A percentile compares a stretch with the other conserved stretches of the same genome.
These are phyloP conservation scores for Donacobius atricapilla DNA, from an alignment of 2,113 vertebrate genomes.

Conservation along the genomic window DNA sequence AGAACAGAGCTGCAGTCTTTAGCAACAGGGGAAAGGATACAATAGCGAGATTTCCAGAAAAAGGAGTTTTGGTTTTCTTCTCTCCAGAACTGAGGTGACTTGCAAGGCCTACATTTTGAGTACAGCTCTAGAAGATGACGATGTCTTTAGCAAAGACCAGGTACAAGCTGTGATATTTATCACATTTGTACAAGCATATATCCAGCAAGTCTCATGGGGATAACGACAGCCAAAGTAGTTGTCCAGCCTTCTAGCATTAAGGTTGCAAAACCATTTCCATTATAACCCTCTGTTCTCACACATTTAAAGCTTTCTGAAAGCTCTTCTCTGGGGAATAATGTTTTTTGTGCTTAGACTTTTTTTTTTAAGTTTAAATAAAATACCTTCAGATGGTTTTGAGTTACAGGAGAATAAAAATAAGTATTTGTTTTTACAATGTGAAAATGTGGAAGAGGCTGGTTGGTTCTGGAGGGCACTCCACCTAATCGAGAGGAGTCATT, in stretches of 20 bases:
- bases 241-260: slow-evolving; percentile 7
- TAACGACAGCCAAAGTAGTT: slow-evolving; percentile 20
- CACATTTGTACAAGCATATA: not conserved
- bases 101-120: not conserved
- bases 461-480: not conserved
- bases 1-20: not conserved
- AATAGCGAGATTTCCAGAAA: not conserved
- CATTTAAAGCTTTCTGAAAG: slow-evolving; percentile 38
- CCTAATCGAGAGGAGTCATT: not conserved
- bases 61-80: not conserved
- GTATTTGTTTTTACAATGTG: slow-evolving; percentile 44
- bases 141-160: not conserved
- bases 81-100: not conserved
- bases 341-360: not conserved
- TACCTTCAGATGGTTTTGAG: slow-evolving; percentile 20
- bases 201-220: not conserved
- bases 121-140: not conserved
- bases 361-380: slow-evolving; percentile 32
- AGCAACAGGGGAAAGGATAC: not conserved
- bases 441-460: not conserved
- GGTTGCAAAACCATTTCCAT: not conserved
- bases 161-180: slow-evolving; percentile 9
- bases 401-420: slow-evolving; percentile 23
- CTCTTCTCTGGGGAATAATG: not conserved
- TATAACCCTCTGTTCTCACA: slow-evolving; percentile 12